Evolutionary conservation across 2,113 vertebrate genomes (phyloP).

Genomic region (Cinclus cinclus): DNA sequence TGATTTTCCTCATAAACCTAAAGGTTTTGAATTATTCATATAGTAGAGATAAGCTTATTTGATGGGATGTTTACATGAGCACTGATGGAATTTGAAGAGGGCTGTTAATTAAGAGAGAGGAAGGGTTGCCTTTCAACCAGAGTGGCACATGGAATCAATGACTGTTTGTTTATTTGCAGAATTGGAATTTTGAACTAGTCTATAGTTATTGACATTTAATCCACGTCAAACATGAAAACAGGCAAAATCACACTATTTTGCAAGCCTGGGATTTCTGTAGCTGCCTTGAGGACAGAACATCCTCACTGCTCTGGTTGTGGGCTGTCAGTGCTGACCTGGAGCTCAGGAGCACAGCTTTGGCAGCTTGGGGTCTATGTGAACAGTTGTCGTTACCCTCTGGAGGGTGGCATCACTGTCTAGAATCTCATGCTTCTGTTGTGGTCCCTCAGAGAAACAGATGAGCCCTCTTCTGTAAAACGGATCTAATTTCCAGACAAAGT

Average conservation of each 20-base stretch:
- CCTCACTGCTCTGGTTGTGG: neutral
- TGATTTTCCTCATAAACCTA: neutral
- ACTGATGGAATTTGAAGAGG: neutral
- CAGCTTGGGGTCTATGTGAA: neutral
- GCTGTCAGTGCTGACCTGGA: neutral
- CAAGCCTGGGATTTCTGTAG: neutral
- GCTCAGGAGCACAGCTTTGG: rapidly evolving
- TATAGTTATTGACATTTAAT: neutral
- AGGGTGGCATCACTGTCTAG: neutral
- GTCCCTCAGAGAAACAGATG: neutral
- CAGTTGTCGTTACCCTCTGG: neutral
- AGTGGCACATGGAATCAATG: neutral
- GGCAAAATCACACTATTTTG: neutral
- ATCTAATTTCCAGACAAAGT: neutral
- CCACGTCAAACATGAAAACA: neutral
- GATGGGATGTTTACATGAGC: neutral
- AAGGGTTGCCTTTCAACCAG: neutral
- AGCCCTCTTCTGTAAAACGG: neutral
- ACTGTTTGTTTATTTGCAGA: neutral
- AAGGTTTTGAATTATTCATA: neutral
- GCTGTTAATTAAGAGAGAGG: neutral
- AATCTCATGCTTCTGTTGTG: rapidly evolving
- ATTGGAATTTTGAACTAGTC: neutral
- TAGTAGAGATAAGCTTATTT: neutral
- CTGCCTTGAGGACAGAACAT: neutral